Base-by-base conservation (phyloP, 2,888 invertebrate genomes). In the Beris morrisii region DNA sequence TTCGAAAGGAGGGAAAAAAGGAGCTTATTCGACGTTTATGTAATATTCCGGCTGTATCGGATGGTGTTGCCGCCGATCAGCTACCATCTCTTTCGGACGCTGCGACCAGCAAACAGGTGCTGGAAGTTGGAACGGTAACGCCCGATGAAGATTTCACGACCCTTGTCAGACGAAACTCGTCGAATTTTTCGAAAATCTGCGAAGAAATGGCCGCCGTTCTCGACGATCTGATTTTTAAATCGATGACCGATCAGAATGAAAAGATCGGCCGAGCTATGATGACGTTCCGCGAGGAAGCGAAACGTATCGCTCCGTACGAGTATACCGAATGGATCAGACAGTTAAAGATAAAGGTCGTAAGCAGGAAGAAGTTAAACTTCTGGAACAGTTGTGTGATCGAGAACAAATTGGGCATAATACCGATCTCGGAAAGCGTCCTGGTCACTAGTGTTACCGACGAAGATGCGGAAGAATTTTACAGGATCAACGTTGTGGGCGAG, bases 71-170 rank as follows among this genome's bases (percentile, higher is more conserved):
- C 9, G n/a, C 9, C 5, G 32, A 53, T 5, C 5, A 30, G 3
- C 52, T 15, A 12, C 65, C 38, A 30, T 50, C 12, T 5, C 48
- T 12, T 13, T 54, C 63, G 12, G 64, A 43, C 32, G 38, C 6
- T 6, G 32, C 48, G 28, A 30, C 67, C 67, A 61, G 72, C 63
- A 67, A 71, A 56, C 38, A 59, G 32, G 67, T 73, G 43, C 68
- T 65, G 43, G 73, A 80, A 75, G 84, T 90, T 63, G 86, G 89
- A 0, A 84, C 86, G 6, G 75, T 84, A 3, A 83, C 83, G 38
- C 89, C 90, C 0, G 81, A 84, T 4, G 82, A 82, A 64, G 89
- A 90, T 75, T 90, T 85, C 71, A 77, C 77, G 69, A 73, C 74
- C 22, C 79, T 88, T 64, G 76, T 80, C 57, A 74, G 75, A 12